These are phyloP conservation scores for Heliconius nattereri DNA, from an alignment of 1,140 invertebrate species.

Conservation along the genomic window DNA sequence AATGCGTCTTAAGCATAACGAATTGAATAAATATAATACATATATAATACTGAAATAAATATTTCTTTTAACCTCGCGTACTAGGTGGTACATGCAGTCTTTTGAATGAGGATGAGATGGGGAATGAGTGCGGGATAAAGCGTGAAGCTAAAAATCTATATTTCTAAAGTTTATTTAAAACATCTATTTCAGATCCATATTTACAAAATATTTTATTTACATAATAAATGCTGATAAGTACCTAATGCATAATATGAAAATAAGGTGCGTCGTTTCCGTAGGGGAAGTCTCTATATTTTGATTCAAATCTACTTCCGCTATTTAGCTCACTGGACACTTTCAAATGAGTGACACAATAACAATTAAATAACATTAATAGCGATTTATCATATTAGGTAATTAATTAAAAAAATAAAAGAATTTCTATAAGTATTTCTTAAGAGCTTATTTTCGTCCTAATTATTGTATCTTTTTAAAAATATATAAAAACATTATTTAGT, in stretches of 20 bases:
- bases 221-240: not conserved
- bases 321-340: slow-evolving; percentile 25
- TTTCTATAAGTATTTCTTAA: too few relatives aligned
- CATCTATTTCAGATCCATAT: not conserved
- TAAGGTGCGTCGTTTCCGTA: slow-evolving; percentile 61
- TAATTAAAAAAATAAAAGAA: too few relatives aligned
- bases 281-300: slow-evolving; percentile 71
- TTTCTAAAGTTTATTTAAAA: not conserved
- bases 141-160: too few relatives aligned
- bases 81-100: too few relatives aligned
- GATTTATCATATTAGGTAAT: too few relatives aligned
- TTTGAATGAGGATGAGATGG: too few relatives aligned
- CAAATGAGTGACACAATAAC: not conserved
- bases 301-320: slow-evolving; percentile 72
- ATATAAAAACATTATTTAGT: not conserved
- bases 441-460: too few relatives aligned
- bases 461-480: too few relatives aligned
- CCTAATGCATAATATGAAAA: slow-evolving; percentile 26
- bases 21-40: not conserved
- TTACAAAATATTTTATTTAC: not conserved
- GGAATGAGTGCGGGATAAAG: too few relatives aligned
- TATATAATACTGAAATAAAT: not conserved
- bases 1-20: too few relatives aligned
- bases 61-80: not conserved
- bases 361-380: slow-evolving; percentile 1